phyloP scores from a whole-genome alignment of 2,113 vertebrate genomes.

The Amphilophus citrinellus region DNA sequence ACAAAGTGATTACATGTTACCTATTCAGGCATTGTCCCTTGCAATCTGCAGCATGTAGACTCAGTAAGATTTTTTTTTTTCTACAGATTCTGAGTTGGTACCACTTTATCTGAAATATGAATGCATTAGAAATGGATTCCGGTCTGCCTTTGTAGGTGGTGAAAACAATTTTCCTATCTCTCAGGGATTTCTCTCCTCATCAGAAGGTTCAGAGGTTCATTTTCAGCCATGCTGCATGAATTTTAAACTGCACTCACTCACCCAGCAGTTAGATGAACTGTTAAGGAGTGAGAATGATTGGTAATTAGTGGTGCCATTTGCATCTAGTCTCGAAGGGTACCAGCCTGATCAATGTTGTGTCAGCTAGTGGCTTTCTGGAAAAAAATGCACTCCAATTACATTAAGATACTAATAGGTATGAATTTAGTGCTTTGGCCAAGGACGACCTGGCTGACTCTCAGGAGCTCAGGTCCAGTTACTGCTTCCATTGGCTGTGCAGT shows the following conservation, averaged over 20 bases:
- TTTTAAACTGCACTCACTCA: constrained; percentile 70
- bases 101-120: constrained; percentile 16
- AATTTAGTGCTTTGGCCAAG: constrained; percentile 56
- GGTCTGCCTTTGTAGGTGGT: constrained; percentile 43
- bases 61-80: constrained; percentile 9
- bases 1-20: constrained; percentile 80
- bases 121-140: constrained; percentile 47
- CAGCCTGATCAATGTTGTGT: constrained; percentile 74
- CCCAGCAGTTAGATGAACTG: constrained; percentile 68
- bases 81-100: constrained; percentile 24
- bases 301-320: constrained; percentile 79
- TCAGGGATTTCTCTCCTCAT: constrained; percentile 54
- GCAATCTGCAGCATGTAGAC: constrained; percentile 41
- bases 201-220: constrained; percentile 64
- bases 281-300: constrained; percentile 73
- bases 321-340: constrained; percentile 68
- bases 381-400: constrained; percentile 66
- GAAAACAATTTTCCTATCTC: constrained; percentile 62
- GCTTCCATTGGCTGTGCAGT: constrained; percentile 40
- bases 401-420: constrained; percentile 69
- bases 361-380: constrained; percentile 53
- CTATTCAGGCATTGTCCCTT: constrained; percentile 64
- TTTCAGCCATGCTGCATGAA: constrained; percentile 67
- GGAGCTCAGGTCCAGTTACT: constrained; percentile 36
- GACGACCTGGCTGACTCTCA: constrained; percentile 46